Evolutionary conservation across 2,113 vertebrate species (phyloP).

Genomic region (Vidua chalybeata): DNA sequence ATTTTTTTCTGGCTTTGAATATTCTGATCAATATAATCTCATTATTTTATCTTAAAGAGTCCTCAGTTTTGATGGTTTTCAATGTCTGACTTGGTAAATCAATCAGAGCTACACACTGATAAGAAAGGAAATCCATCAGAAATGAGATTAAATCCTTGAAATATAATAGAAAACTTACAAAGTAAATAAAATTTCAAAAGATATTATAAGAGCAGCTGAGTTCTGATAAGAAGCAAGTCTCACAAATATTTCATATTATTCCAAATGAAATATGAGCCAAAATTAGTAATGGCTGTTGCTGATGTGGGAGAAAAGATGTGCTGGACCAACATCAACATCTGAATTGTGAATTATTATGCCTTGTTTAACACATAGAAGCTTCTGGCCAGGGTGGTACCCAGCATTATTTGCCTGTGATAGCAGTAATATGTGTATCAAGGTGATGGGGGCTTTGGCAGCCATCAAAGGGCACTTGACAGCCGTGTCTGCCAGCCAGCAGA

Average conservation of each 20-base stretch:
- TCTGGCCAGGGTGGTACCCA: neutral
- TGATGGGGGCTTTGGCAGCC: neutral
- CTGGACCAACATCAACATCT: neutral
- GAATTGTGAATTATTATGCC: neutral
- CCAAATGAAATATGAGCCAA: neutral
- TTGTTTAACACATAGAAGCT: neutral
- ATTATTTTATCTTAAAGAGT: neutral
- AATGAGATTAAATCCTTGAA: neutral
- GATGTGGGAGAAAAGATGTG: neutral
- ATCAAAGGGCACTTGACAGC: neutral
- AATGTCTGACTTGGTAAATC: neutral
- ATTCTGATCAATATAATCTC: conserved; percentile 11
- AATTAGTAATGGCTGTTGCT: neutral
- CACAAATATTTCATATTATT: neutral
- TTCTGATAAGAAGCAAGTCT: neutral
- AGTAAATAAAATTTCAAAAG: neutral
- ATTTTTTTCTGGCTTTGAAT: neutral
- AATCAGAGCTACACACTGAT: neutral
- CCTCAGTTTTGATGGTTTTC: neutral
- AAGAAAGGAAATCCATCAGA: neutral
- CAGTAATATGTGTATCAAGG: too few species aligned
- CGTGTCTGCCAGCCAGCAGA: neutral
- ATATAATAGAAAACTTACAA: neutral
- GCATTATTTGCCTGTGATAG: neutral
- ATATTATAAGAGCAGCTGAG: neutral